These are phyloP conservation scores for Acyrthosiphon pisum DNA, from an alignment of 1,140 invertebrate genomes.

Conservation along the genomic window DNA sequence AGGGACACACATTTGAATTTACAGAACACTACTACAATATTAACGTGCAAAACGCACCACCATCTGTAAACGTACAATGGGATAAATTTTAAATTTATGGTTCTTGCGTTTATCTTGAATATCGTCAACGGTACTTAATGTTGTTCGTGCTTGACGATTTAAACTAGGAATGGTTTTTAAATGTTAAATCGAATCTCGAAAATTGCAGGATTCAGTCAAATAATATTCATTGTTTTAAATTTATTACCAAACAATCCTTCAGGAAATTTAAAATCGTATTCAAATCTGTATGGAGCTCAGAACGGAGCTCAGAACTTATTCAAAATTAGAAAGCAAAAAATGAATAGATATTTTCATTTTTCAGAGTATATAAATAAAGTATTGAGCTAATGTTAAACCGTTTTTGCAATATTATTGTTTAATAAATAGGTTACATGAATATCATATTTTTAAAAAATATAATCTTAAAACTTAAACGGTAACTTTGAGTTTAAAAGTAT, in stretches of 20 bases:
- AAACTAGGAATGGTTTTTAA: background rate
- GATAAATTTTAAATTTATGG: background rate
- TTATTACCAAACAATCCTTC: background rate
- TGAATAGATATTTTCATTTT: background rate
- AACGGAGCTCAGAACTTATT: background rate
- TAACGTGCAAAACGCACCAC: background rate
- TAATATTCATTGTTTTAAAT: background rate
- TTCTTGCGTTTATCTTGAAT: background rate
- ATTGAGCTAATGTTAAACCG: background rate
- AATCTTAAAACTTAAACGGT: background rate
- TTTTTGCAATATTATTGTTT: background rate
- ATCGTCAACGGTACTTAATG: background rate
- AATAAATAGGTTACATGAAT: background rate
- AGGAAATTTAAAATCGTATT: background rate
- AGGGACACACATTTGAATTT: constrained; percentile 35
- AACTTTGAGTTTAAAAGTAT: background rate
- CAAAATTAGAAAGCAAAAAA: background rate
- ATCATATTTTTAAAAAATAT: background rate
- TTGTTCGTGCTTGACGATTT: background rate
- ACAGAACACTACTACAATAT: background rate
- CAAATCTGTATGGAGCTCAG: background rate
- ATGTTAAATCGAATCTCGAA: background rate
- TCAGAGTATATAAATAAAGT: background rate
- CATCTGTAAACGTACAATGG: background rate
- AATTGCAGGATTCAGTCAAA: background rate